These are phyloP conservation scores for Bambusicola thoracicus DNA, from an alignment of 2,113 vertebrate species.

Conservation along the genomic window DNA sequence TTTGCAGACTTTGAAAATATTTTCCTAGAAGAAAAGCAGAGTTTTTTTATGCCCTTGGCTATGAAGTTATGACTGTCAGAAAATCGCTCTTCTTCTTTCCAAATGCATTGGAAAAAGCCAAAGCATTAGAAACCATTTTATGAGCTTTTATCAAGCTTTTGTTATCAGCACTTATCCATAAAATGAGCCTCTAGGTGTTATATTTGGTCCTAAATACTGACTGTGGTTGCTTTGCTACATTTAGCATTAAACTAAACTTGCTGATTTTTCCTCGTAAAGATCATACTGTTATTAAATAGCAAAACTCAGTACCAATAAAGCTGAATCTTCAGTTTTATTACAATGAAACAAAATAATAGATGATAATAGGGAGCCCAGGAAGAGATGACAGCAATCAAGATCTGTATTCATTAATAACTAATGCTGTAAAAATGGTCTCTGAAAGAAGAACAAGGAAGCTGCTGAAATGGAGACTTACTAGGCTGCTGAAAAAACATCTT, in stretches of 20 bases:
- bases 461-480: background rate
- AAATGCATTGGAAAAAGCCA: background rate
- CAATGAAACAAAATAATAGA: background rate
- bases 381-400: background rate
- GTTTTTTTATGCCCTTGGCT: background rate
- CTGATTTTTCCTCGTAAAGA: background rate
- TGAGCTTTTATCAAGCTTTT: slow-evolving; percentile 6
- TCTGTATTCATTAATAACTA: background rate
- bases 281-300: background rate
- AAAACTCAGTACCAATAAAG: background rate
- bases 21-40: background rate
- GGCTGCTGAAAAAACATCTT: slow-evolving; percentile 3
- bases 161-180: background rate
- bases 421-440: background rate
- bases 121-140: background rate
- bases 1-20: background rate
- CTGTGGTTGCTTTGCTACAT: background rate
- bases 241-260: background rate
- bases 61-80: background rate
- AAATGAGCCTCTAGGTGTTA: background rate
- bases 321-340: background rate
- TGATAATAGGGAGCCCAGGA: background rate
- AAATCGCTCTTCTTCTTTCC: background rate
- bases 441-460: slow-evolving; percentile 16
- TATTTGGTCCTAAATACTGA: background rate